These are phyloP conservation scores for Amiota mariae DNA, from an alignment of 2,888 invertebrate genomes.

Conservation along the genomic window DNA sequence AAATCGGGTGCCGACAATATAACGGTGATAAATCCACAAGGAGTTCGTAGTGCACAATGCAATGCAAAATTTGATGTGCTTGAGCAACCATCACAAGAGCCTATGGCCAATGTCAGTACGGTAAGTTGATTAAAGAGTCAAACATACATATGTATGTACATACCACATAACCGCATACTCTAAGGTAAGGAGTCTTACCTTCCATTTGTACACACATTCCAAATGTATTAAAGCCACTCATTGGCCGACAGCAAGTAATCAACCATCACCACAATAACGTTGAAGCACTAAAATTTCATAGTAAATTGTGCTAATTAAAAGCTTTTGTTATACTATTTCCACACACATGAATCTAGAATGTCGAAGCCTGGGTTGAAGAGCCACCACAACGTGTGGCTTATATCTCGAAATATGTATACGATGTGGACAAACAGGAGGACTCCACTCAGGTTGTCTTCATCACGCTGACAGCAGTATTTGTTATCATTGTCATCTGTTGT, in stretches of 20 bases:
- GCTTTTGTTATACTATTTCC: slow-evolving; percentile 45
- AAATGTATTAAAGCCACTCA: too few species aligned
- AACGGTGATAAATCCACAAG: slow-evolving; percentile 89
- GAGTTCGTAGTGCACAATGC: slow-evolving; percentile 89
- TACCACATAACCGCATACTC: background rate
- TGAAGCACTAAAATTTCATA: slow-evolving; percentile 15
- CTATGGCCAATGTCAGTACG: slow-evolving; percentile 77
- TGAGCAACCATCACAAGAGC: slow-evolving; percentile 77
- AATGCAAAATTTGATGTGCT: slow-evolving; percentile 83
- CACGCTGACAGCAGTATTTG: slow-evolving; percentile 83
- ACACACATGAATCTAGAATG: slow-evolving; percentile 75
- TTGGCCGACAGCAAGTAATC: background rate
- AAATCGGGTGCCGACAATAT: slow-evolving; percentile 88
- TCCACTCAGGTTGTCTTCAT: slow-evolving; percentile 87
- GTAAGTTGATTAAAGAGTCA: slow-evolving; percentile 69
- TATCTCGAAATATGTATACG: slow-evolving; percentile 81
- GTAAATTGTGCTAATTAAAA: slow-evolving; percentile 54
- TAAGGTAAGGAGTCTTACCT: too few species aligned
- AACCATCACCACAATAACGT: slow-evolving; percentile 14
- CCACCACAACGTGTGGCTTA: slow-evolving; percentile 85
- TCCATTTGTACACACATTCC: background rate
- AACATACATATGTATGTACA: slow-evolving; percentile 3
- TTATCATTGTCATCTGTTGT: slow-evolving; percentile 80
- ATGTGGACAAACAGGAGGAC: slow-evolving; percentile 85
- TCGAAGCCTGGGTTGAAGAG: slow-evolving; percentile 89